Evolutionary conservation across 2,113 vertebrate species (phyloP).

Genomic region (Vicugna pacos): DNA sequence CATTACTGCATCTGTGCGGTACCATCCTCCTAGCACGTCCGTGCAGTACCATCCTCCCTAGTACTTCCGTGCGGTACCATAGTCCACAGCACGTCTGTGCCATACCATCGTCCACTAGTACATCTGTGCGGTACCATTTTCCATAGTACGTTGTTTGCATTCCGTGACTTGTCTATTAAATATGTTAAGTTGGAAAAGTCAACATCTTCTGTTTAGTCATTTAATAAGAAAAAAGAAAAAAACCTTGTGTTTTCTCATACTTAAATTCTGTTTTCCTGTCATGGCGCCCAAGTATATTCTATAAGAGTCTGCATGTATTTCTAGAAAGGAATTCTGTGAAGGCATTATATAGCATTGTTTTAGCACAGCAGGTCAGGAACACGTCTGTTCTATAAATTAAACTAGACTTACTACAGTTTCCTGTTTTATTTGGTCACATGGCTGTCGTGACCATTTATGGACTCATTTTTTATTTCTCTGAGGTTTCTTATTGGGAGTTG

Average conservation of each 20-base stretch:
- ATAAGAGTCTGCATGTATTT: not conserved
- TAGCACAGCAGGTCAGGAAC: not conserved
- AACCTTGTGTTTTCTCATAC: not conserved
- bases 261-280: not conserved
- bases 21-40: no score
- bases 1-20: no score
- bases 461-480: not conserved
- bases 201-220: no score
- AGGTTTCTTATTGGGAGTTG: no score
- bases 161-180: not conserved
- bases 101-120: no score
- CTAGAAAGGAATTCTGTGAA: not conserved
- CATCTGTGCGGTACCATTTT: accelerated
- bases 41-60: no score
- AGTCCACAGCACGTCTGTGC: no score
- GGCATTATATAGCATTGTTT: accelerated
- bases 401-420: accelerated
- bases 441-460: accelerated
- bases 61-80: no score
- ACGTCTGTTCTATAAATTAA: not conserved
- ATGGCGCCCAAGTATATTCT: not conserved
- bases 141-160: accelerated
- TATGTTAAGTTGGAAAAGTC: not conserved
- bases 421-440: not conserved
- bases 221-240: not conserved